Evolutionary conservation across 2,113 vertebrate species (phyloP).

Genomic region (Halcyon senegalensis): DNA sequence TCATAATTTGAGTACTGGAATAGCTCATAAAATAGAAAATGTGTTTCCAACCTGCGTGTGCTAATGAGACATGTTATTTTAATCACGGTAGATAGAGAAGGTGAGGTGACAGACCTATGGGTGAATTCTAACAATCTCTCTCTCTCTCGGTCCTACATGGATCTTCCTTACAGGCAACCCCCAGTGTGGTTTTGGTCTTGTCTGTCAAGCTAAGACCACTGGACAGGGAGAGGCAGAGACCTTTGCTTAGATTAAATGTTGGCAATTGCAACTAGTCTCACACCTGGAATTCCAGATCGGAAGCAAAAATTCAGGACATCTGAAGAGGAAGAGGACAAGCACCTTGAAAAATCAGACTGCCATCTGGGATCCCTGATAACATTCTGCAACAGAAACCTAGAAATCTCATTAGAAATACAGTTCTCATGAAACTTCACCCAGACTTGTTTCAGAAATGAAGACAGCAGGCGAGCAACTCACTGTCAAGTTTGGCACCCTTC

Average conservation of each 20-base stretch:
- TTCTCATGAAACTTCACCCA: constrained; percentile 13
- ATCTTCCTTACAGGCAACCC: neutral
- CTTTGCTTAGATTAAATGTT: neutral
- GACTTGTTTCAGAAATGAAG: constrained; percentile 32
- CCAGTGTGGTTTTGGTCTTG: neutral
- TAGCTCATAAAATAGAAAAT: neutral
- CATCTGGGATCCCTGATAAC: neutral
- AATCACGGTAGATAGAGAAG: neutral
- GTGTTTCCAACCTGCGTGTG: neutral
- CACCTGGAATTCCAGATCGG: neutral
- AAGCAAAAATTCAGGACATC: neutral
- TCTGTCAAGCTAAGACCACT: neutral
- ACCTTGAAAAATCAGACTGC: neutral
- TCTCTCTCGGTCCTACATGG: neutral
- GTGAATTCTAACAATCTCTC: neutral
- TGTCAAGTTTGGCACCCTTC: constrained; percentile 51
- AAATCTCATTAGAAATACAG: constrained; percentile 60
- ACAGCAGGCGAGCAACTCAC: constrained; percentile 53
- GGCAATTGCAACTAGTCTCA: neutral
- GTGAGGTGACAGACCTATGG: neutral
- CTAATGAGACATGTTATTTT: constrained; percentile 26
- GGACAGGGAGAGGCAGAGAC: neutral
- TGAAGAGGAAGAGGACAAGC: neutral
- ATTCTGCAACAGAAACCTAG: constrained; percentile 4
- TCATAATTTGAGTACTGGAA: neutral